These are phyloP conservation scores for Chinchilla lanigera DNA, from an alignment of 2,113 vertebrate species.

Conservation along the genomic window DNA sequence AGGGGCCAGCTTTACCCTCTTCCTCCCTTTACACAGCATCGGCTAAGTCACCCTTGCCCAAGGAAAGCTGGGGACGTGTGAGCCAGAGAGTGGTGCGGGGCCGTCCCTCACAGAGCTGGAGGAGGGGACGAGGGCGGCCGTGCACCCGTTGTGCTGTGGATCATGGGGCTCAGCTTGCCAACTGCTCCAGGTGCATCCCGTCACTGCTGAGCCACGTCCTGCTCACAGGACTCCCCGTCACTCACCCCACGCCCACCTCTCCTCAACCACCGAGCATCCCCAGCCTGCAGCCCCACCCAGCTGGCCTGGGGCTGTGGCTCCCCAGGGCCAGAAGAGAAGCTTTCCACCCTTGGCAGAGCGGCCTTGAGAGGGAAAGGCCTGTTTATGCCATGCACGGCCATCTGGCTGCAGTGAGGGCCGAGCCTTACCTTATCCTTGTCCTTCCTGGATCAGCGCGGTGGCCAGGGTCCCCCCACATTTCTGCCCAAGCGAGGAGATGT, in stretches of 20 bases:
- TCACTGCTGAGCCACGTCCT: neutral
- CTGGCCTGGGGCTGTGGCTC: neutral
- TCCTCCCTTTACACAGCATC: neutral
- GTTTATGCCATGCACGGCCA: neutral
- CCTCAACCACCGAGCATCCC: too few species aligned
- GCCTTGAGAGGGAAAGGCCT: neutral
- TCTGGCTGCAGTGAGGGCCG: accelerated
- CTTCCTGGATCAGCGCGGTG: neutral
- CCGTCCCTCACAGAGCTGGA: neutral
- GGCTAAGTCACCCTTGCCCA: neutral
- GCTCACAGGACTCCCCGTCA: neutral
- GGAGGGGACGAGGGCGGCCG: neutral
- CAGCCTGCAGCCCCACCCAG: neutral
- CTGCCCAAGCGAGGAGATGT: neutral
- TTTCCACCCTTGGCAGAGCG: neutral
- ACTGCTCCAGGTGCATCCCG: neutral
- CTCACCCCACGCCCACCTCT: neutral
- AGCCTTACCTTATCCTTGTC: neutral
- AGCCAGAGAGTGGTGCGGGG: neutral
- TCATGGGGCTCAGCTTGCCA: too few species aligned
- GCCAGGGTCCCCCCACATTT: neutral
- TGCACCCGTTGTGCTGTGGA: neutral
- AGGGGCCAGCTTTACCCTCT: neutral
- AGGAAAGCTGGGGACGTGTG: neutral
- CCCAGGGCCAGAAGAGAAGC: neutral